Conservation (phyloP, 1,140 invertebrate species). For the Aphelenchoides fujianensis region DNA sequence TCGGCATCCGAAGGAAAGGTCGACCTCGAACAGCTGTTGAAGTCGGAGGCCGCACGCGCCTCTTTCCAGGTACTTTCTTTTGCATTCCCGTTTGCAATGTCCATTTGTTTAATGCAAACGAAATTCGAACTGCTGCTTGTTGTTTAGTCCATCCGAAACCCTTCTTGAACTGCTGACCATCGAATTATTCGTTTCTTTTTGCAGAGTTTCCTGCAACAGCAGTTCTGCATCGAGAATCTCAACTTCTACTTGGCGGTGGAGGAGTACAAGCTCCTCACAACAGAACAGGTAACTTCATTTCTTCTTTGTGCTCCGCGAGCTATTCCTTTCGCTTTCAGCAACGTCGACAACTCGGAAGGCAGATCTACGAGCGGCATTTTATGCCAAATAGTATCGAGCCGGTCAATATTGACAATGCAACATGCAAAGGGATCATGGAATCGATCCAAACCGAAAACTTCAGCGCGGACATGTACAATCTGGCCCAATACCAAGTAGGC, state of each 20-base stretch:
- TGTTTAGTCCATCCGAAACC: too few species aligned
- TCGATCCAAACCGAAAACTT: slow-evolving; percentile 45
- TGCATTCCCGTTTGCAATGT: not conserved
- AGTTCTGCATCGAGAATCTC: slow-evolving; percentile 59
- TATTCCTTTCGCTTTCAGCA: slow-evolving; percentile 43
- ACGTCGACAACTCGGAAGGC: slow-evolving; percentile 39
- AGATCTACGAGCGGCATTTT: slow-evolving; percentile 60
- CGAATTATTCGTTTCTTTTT: too few species aligned
- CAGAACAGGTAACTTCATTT: slow-evolving; percentile 33
- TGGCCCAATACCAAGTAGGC: slow-evolving; percentile 58
- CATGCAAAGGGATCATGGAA: slow-evolving; percentile 52
- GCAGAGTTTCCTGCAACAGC: slow-evolving; percentile 58
- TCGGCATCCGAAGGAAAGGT: slow-evolving; percentile 31
- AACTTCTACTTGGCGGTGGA: slow-evolving; percentile 61
- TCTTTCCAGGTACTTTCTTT: slow-evolving; percentile 40
- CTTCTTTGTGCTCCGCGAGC: too few species aligned
- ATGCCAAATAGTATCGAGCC: slow-evolving; percentile 57
- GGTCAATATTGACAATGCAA: slow-evolving; percentile 60
- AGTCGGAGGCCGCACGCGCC: slow-evolving; percentile 49
- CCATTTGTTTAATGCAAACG: too few species aligned
- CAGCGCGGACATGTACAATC: slow-evolving; percentile 50
- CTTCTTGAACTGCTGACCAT: too few species aligned
- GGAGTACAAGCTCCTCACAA: slow-evolving; percentile 52
- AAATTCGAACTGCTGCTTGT: too few species aligned
- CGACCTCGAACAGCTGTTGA: slow-evolving; percentile 44